Conservation (phyloP, 2,888 invertebrate species). For the Hirtodrosophila histrioides region DNA sequence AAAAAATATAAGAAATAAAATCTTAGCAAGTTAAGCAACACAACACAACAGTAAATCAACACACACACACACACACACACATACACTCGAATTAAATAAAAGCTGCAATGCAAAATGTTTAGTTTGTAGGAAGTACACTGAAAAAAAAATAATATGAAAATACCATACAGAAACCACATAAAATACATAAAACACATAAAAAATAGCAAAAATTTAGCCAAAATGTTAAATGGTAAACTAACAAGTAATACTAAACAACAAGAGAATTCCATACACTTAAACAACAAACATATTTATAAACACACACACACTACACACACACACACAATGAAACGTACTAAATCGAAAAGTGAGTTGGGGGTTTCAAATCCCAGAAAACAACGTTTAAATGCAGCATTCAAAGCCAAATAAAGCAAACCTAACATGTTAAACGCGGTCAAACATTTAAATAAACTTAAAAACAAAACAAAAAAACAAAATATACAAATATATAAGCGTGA, state of each 20-base stretch:
- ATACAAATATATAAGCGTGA: slow-evolving; percentile 49
- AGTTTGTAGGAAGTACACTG: slow-evolving; percentile 72
- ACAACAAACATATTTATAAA: slow-evolving; percentile 39
- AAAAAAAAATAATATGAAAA: slow-evolving; percentile 53
- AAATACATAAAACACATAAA: slow-evolving; percentile 40
- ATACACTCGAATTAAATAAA: slow-evolving; percentile 62
- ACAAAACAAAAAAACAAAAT: slow-evolving; percentile 22
- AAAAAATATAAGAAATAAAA: slow-evolving; percentile 37
- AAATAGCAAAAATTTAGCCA: slow-evolving; percentile 71
- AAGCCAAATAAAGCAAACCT: slow-evolving; percentile 43
- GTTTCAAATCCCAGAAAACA: slow-evolving; percentile 43
- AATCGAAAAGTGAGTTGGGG: slow-evolving; percentile 39
- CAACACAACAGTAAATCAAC: slow-evolving; percentile 47
- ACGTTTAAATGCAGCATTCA: slow-evolving; percentile 49
- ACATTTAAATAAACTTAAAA: slow-evolving; percentile 56
- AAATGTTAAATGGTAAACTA: slow-evolving; percentile 68
- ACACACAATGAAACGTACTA: slow-evolving; percentile 13
- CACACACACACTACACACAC: slow-evolving; percentile 27
- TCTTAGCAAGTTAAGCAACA: slow-evolving; percentile 69
- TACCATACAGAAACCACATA: slow-evolving; percentile 45
- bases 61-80: slow-evolving; percentile 38
- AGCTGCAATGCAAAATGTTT: slow-evolving; percentile 69
- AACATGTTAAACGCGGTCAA: slow-evolving; percentile 49
- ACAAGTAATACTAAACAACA: slow-evolving; percentile 50
- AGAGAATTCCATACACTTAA: slow-evolving; percentile 55